Percentiles rank a stretch among this genome's conserved stretches.
These are phyloP conservation scores for Schizotus pectinicornis DNA, from an alignment of 2,888 invertebrate genomes.

Conservation along the genomic window DNA sequence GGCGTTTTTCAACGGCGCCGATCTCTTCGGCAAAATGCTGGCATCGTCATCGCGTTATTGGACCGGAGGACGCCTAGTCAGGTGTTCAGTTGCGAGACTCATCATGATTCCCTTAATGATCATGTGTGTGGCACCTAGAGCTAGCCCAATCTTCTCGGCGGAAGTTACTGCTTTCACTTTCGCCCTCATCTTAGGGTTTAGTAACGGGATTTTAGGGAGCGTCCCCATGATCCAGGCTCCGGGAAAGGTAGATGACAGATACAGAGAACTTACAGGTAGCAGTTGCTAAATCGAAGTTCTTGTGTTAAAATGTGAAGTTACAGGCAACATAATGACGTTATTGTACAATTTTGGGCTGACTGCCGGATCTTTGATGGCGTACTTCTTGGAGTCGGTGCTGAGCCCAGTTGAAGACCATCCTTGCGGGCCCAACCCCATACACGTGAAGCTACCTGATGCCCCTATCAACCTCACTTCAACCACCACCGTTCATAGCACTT, in stretches of 20 bases:
- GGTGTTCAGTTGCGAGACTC: conserved; percentile 75
- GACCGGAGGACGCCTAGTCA: conserved; percentile 79
- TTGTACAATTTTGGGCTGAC: conserved; percentile 89
- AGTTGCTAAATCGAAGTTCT: neutral
- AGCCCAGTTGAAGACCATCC: conserved; percentile 51
- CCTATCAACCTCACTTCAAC: conserved; percentile 29
- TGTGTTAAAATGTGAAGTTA: conserved; percentile 33
- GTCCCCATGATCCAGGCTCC: conserved; percentile 94
- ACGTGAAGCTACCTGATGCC: conserved; percentile 21
- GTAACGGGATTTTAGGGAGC: conserved; percentile 88
- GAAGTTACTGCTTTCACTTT: conserved; percentile 73
- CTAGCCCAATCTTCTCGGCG: conserved; percentile 73
- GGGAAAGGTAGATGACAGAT: conserved; percentile 82
- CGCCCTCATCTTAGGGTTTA: conserved; percentile 75
- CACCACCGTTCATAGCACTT: conserved; percentile 24
- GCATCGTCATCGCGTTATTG: conserved; percentile 84
- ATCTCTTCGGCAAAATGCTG: conserved; percentile 82
- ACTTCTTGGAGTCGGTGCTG: conserved; percentile 65
- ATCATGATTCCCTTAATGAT: conserved; percentile 81
- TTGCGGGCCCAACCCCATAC: conserved; percentile 36
- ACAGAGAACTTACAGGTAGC: conserved; percentile 84
- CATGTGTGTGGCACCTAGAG: conserved; percentile 81
- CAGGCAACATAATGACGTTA: conserved; percentile 92
- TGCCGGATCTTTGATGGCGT: conserved; percentile 83
- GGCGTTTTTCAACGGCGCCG: conserved; percentile 87